phyloP scores from a whole-genome alignment of 2,888 invertebrate genomes.

The Andricus quercusramuli region DNA sequence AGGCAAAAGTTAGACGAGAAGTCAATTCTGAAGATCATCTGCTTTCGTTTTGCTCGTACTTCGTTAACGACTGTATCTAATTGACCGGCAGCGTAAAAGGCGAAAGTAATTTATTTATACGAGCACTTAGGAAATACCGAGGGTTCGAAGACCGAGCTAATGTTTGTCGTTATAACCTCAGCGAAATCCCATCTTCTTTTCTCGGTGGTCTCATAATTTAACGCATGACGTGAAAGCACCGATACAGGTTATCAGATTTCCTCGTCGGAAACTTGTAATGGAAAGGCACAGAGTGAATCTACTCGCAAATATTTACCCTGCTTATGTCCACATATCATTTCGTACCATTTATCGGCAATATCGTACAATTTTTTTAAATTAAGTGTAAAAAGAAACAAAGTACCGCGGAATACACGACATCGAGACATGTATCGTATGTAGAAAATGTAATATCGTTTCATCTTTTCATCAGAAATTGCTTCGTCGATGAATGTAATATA shows the following conservation, averaged over 20 bases:
- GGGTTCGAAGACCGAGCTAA: constrained; percentile 29
- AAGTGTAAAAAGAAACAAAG: background rate
- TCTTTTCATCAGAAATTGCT: background rate
- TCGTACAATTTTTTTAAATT: background rate
- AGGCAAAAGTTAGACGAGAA: constrained; percentile 8
- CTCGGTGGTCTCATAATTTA: constrained; percentile 40
- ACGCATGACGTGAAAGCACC: constrained; percentile 36
- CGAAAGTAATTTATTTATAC: constrained; percentile 54
- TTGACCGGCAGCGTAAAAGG: constrained; percentile 51
- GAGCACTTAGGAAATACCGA: constrained; percentile 50
- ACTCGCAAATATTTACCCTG: constrained; percentile 9
- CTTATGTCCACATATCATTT: constrained; percentile 24
- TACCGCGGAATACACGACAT: background rate
- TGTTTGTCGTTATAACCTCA: constrained; percentile 39
- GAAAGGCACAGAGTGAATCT: constrained; percentile 15
- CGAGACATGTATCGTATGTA: background rate
- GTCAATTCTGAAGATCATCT: constrained; percentile 17
- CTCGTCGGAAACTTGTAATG: constrained; percentile 34
- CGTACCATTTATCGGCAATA: constrained; percentile 18
- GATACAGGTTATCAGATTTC: constrained; percentile 41
- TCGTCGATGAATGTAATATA: constrained; percentile 21
- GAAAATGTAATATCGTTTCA: background rate
- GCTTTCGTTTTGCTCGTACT: constrained; percentile 5
- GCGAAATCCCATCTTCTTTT: constrained; percentile 32
- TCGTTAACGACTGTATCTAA: constrained; percentile 35